A percentile compares a stretch with the other conserved stretches of the same genome.
Conservation (phyloP, 2,113 vertebrate species). For the Enhydra lutris region DNA sequence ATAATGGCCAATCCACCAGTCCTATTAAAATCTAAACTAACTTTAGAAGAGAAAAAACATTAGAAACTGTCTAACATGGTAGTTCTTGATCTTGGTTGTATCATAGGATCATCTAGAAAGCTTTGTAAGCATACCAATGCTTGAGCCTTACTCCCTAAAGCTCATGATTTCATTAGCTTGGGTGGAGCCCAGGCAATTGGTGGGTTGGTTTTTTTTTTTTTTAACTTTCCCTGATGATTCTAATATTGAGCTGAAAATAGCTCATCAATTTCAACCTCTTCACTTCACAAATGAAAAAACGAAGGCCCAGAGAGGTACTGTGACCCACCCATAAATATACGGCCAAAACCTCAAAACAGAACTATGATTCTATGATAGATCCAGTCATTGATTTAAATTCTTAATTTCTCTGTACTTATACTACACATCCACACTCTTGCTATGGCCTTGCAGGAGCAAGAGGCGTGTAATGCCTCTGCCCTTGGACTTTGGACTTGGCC, state of each 20-base stretch:
- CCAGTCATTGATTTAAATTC: neutral
- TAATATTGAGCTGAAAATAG: neutral
- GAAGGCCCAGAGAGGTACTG: neutral
- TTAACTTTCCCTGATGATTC: neutral
- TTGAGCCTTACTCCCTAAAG: neutral
- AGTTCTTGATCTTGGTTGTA: neutral
- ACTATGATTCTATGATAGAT: neutral
- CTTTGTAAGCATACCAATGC: neutral
- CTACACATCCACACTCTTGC: neutral
- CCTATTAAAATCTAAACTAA: neutral
- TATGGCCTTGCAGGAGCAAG: neutral
- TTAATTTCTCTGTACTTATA: neutral
- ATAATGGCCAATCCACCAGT: neutral
- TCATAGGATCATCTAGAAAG: neutral
- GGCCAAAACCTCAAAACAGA: neutral
- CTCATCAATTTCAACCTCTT: neutral
- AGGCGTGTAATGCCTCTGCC: rapidly evolving
- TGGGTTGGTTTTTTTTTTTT: neutral
- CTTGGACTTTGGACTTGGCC: neutral
- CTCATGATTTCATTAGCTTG: neutral
- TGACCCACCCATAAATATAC: neutral
- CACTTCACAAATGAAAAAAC: neutral
- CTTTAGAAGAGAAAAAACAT: neutral
- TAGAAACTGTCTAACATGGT: neutral
- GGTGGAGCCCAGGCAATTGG: neutral